Conservation (phyloP, 2,113 vertebrate species). For the Corydoras sp. region DNA sequence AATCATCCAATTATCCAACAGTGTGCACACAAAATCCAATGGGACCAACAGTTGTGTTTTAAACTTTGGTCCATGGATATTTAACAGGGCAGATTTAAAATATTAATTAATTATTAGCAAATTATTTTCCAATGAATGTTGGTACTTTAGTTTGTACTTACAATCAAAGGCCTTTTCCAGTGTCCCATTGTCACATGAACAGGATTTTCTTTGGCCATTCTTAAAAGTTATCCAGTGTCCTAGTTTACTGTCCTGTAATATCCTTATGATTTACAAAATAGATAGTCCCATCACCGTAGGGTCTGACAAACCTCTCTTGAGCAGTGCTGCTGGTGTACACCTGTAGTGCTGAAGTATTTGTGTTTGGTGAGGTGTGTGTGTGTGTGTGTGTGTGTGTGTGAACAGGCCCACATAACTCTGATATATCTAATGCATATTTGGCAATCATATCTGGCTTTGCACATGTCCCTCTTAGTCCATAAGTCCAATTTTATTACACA, state of each 20-base stretch:
- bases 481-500: too few species aligned
- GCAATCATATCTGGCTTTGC: too few species aligned
- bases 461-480: too few species aligned
- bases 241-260: not conserved
- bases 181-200: constrained; percentile 37
- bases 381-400: constrained; percentile 3
- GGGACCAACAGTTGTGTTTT: not conserved
- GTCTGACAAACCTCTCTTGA: not conserved
- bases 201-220: constrained; percentile 36
- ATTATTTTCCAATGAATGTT: too few species aligned
- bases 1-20: not conserved
- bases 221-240: constrained; percentile 5
- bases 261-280: too few species aligned
- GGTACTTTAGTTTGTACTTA: constrained; percentile 24
- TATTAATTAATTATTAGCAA: too few species aligned
- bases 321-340: not conserved
- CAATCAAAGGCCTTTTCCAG: constrained; percentile 40
- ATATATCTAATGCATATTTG: too few species aligned
- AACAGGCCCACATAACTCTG: not conserved
- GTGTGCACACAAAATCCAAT: not conserved
- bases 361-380: constrained; percentile 15
- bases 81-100: too few species aligned
- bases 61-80: too few species aligned
- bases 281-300: constrained; percentile 20
- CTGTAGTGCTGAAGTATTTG: constrained; percentile 1